Evolutionary conservation across 1,140 invertebrate genomes (phyloP), one percentile per base, ranked within the genome.

Genomic region (Pseudomyrmex sp.): DNA sequence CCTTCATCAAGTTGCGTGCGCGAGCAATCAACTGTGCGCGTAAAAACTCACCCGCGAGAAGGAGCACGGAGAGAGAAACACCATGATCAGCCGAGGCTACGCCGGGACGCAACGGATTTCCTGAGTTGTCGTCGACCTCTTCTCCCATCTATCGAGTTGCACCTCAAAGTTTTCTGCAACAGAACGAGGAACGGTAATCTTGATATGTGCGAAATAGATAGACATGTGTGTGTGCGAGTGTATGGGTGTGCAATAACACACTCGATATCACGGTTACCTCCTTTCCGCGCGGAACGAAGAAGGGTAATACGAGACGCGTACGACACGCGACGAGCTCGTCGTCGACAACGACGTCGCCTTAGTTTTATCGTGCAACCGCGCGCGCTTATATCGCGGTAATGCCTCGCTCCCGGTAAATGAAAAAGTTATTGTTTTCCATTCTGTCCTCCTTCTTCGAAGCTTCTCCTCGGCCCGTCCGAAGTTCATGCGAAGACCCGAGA

Each of bases 401-500:
- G 85, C 85, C 82, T 75, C 83, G 82, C 82, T 48, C 58, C 4
- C 35, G 85, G 58, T 89, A 89, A 85, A 89, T 89, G 88, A 89
- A 89, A 89, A 89, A 84, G 88, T 89, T 89, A 89, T 89, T 89
- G 88, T 89, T 87, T 89, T 89, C 88, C 88, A 85, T 89, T 87
- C 83, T 88, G 75, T 76, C 72, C 61, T 44, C 48, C 52, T 76
- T 69, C 52, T 76, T 69, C 52, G n/a, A 4, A 35, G 54, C 2
- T n/a, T 54, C 54, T 18, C 54, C 18, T 52, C 23, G 48, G 56
- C 48, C 20, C 56, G 72, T 80, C 54, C 82, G 35, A 88, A 82
- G 61, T 87, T 82, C 82, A 58, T 80, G 18, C 50, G 15, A 5
- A 46, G 13, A 58, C 18, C 48, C 15, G 20, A 23, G 26, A 68